These are phyloP conservation scores for Shargacucullia verbasci DNA, from an alignment of 2,888 invertebrate genomes.

Conservation along the genomic window DNA sequence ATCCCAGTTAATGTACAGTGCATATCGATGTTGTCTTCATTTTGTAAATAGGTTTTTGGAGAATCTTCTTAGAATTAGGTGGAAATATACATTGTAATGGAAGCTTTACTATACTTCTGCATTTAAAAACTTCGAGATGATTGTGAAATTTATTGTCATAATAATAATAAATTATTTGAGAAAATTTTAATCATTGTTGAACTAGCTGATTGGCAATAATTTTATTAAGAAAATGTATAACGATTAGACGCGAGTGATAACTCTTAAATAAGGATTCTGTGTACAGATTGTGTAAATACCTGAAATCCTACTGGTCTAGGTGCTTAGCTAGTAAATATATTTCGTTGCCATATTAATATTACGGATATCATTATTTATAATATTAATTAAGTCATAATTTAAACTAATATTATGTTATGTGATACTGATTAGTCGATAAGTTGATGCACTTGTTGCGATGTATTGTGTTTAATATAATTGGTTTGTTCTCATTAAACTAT, in stretches of 20 bases:
- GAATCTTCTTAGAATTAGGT: conserved; percentile 69
- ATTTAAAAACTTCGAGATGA: conserved; percentile 71
- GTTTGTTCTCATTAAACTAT: conserved; percentile 41
- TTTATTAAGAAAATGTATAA: conserved; percentile 79
- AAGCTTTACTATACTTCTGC: conserved; percentile 75
- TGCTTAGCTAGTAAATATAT: conserved; percentile 87
- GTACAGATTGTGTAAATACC: conserved; percentile 86
- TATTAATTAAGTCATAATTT: conserved; percentile 84
- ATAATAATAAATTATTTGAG: conserved; percentile 66
- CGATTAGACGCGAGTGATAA: conserved; percentile 69
- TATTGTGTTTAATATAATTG: conserved; percentile 43
- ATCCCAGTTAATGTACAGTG: conserved; percentile 78
- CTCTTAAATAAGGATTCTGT: conserved; percentile 69
- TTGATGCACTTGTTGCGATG: conserved; percentile 55
- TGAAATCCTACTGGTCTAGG: conserved; percentile 83
- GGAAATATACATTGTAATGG: conserved; percentile 65
- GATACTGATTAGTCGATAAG: conserved; percentile 80
- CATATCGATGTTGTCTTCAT: conserved; percentile 82
- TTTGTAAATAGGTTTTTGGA: conserved; percentile 82
- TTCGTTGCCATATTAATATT: conserved; percentile 89
- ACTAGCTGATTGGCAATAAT: conserved; percentile 85
- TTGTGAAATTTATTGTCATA: conserved; percentile 67
- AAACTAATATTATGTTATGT: conserved; percentile 84
- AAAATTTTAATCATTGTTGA: conserved; percentile 74
- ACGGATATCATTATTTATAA: conserved; percentile 87